These are phyloP conservation scores for Oreohelix idahoensis DNA, from an alignment of 1,140 invertebrate species.

Conservation along the genomic window DNA sequence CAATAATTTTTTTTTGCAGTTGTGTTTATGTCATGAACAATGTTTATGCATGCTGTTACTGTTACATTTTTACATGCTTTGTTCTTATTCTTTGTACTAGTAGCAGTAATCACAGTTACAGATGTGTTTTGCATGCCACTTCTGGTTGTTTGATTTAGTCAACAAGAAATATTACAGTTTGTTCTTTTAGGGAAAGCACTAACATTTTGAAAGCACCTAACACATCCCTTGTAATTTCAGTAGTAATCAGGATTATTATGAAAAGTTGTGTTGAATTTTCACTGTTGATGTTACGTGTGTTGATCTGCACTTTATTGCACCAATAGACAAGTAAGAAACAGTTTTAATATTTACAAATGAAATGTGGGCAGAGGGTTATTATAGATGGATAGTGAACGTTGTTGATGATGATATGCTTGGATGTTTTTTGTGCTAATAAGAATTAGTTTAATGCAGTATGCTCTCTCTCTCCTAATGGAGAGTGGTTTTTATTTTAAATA, in stretches of 20 bases:
- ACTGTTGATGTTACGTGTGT: background rate
- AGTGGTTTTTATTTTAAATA: no score
- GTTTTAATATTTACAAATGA: no score
- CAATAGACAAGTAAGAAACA: no score
- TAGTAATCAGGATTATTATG: background rate
- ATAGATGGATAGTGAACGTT: no score
- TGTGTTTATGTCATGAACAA: background rate
- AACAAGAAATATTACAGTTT: background rate
- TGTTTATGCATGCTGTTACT: background rate
- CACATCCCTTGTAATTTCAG: background rate
- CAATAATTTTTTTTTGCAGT: background rate
- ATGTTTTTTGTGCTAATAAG: no score
- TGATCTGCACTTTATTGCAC: no score
- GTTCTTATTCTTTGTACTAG: background rate
- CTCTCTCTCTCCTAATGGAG: no score
- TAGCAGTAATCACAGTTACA: background rate
- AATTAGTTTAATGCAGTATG: no score
- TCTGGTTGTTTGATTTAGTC: background rate
- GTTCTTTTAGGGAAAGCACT: background rate
- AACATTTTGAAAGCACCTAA: conserved; percentile 7
- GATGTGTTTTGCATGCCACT: conserved; percentile 8
- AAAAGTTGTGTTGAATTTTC: background rate
- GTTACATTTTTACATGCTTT: background rate
- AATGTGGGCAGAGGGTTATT: no score
- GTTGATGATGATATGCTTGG: no score